Percentiles rank a stretch among this genome's conserved stretches.
Evolutionary conservation across 30 jellyfish, hydroid and myxozoan species (phyloP).

Genomic region (Pelagia noctiluca): DNA sequence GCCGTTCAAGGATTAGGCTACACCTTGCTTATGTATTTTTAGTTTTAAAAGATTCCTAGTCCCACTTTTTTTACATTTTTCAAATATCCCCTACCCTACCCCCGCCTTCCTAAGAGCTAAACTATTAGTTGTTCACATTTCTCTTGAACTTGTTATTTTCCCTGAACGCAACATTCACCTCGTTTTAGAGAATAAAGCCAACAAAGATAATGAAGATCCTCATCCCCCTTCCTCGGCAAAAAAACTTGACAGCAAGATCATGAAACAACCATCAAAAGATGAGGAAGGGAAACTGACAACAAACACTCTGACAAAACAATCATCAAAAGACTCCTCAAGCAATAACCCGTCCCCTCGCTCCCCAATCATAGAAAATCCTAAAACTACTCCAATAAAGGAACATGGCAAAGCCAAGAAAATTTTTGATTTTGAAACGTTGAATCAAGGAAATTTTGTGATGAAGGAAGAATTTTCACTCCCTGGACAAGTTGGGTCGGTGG

Average conservation of each 20-base stretch:
- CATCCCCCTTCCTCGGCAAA: conserved; percentile 11
- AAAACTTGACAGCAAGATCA: conserved; percentile 6
- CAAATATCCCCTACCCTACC: too few relatives aligned
- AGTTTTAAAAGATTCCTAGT: not conserved
- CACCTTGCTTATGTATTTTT: not conserved
- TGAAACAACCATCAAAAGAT: conserved; percentile 34
- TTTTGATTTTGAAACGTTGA: conserved; percentile 8
- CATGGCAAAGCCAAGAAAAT: conserved; percentile 3
- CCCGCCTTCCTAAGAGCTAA: too few relatives aligned
- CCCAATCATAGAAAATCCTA: conserved; percentile 9
- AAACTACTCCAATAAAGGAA: conserved; percentile 8
- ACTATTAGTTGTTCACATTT: too few relatives aligned
- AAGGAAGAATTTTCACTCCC: conserved; percentile 57
- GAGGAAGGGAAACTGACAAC: conserved; percentile 9
- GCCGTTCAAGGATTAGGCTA: too few relatives aligned
- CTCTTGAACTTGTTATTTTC: too few relatives aligned
- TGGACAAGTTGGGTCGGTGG: conserved; percentile 90
- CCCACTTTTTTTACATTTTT: not conserved
- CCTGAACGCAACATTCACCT: too few relatives aligned
- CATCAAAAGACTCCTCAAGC: conserved; percentile 62
- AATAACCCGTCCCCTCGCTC: conserved; percentile 52
- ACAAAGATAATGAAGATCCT: conserved; percentile 36
- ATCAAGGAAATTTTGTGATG: conserved; percentile 52
- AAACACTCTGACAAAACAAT: conserved; percentile 11
- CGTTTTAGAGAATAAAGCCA: conserved; percentile 11